Evolutionary conservation across 2,888 invertebrate species (phyloP), one percentile per base, ranked within the genome.

Genomic region (Scaptomyza cyrtandrae): DNA sequence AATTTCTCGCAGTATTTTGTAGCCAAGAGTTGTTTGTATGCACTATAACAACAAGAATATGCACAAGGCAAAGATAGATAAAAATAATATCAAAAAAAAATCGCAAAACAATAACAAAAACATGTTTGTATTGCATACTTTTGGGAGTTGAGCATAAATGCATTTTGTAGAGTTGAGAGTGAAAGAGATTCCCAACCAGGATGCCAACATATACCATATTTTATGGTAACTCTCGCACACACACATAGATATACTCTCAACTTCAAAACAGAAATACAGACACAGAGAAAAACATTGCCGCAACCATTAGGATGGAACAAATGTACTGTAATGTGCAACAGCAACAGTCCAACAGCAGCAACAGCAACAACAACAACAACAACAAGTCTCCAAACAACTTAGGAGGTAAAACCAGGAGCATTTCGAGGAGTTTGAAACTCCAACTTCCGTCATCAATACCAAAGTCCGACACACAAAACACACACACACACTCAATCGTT

Each of bases 401-500:
- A 16, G 41, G 54, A 16, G 56, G 61, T 49, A 52, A 19, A 29
- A 33, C 6, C 16, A 31, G 48, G 29, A 48, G 50, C 11, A 59
- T 45, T 29, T 19, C 1, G 19, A 64, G 41, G 43, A 44, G 19
- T 24, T 24, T 13, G 3, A 44, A 73, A 74, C 64, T 75, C 77
- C 77, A 70, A 86, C 86, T 87, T 86, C 85, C 88, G 85, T 82
- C 85, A 80, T 76, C 78, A 70, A 80, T 83, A 80, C 78, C 67
- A 77, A 44, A 24, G 37, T 24, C n/a, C 50, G 37, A 52, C 82
- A 19, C 19, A 19, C 19, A 19, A 33, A 10, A 10, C 29, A 29
- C 7, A 29, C 7, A 29, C 29, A 6, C n/a, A 37, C 37, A 68
- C 79, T 55, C 58, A 53, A 67, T 44, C 57, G 41, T 41, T 10